A percentile compares a stretch with the other conserved stretches of the same genome.
phyloP scores from a whole-genome alignment of 1,140 invertebrate species.

The Cepaea nemoralis region DNA sequence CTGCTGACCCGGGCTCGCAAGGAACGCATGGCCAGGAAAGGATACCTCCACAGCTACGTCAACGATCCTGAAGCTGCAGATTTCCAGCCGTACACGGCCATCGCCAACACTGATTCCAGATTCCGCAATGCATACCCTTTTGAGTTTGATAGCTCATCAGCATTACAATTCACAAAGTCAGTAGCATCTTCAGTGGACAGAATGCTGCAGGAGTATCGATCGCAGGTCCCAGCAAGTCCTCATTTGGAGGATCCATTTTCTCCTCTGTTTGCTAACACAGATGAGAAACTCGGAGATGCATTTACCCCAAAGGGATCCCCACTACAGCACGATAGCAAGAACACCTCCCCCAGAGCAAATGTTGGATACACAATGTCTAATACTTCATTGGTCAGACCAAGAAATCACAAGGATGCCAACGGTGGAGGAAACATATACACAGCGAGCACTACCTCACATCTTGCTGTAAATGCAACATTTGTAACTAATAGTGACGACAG shows the following conservation, averaged over 20 bases:
- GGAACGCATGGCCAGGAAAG: conserved; percentile 37
- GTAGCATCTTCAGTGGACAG: not conserved
- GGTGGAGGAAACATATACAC: not conserved
- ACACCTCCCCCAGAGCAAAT: not conserved
- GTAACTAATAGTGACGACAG: not conserved
- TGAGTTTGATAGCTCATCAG: not conserved
- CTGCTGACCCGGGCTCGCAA: conserved; percentile 14
- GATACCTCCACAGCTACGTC: conserved; percentile 40
- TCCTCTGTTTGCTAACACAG: not conserved
- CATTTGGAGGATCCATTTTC: conserved; percentile 26
- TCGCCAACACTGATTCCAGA: conserved; percentile 28
- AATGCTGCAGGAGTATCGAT: not conserved
- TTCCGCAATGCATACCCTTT: conserved; percentile 34
- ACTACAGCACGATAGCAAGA: not conserved
- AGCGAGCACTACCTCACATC: not conserved
- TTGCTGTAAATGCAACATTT: not conserved
- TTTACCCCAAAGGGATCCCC: not conserved
- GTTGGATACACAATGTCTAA: not conserved
- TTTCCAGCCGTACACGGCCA: conserved; percentile 27
- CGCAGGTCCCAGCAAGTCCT: not conserved
- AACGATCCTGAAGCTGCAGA: conserved; percentile 21
- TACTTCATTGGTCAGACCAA: not conserved
- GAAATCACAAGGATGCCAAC: too few species aligned
- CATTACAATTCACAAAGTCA: not conserved
- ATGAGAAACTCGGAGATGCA: not conserved